Evolutionary conservation across 2,113 vertebrate species (phyloP).

Genomic region (Chelonoidis abingdonii): DNA sequence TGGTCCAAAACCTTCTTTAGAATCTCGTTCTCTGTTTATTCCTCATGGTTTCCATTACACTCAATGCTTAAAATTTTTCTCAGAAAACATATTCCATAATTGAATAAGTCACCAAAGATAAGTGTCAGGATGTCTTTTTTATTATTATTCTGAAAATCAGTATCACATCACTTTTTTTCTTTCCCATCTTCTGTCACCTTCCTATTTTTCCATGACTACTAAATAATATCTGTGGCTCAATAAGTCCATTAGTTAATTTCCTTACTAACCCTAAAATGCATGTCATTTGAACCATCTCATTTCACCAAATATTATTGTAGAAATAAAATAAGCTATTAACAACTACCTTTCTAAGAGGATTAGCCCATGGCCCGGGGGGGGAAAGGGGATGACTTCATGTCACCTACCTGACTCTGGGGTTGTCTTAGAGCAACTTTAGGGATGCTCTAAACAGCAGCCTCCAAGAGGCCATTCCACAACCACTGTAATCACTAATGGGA

Average conservation of each 20-base stretch:
- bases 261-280: background rate
- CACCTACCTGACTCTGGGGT: background rate
- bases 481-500: accelerated
- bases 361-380: background rate
- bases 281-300: background rate
- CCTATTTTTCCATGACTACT: background rate
- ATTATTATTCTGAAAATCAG: background rate
- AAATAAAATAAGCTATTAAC: background rate
- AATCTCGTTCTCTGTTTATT: background rate
- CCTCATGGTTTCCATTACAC: constrained; percentile 19
- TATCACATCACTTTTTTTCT: constrained; percentile 1
- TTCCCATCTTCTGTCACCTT: constrained; percentile 12
- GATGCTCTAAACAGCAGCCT: background rate
- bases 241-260: constrained; percentile 9
- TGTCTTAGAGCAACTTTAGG: background rate
- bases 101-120: background rate
- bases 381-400: background rate
- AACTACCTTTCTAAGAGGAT: background rate
- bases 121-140: background rate
- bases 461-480: background rate
- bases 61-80: background rate
- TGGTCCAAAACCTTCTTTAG: background rate
- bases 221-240: constrained; percentile 23
- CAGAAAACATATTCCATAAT: constrained; percentile 26
- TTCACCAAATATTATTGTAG: constrained; percentile 2